Conservation (phyloP, 2,888 invertebrate genomes). For the Leptothorax acervorum region DNA sequence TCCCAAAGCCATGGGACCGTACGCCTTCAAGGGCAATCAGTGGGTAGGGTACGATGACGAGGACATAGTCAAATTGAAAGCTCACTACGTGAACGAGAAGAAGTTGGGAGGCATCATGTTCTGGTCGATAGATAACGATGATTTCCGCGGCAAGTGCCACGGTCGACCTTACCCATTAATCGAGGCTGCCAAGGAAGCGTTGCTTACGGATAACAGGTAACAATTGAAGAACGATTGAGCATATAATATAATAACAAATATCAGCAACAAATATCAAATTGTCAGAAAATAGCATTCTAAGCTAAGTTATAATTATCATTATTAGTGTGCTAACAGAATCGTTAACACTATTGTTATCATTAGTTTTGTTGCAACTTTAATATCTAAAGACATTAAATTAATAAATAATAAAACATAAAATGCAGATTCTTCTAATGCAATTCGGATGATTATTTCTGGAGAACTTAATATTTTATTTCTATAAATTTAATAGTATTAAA, state of each 20-base stretch:
- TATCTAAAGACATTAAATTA: neutral
- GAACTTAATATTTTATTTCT: neutral
- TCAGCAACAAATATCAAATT: neutral
- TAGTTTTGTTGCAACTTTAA: neutral
- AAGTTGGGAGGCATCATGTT: constrained; percentile 96
- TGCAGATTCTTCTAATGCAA: neutral
- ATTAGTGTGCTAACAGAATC: neutral
- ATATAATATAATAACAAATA: neutral
- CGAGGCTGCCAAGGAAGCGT: constrained; percentile 95
- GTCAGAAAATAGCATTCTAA: neutral
- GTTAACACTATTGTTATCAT: neutral
- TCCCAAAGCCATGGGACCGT: constrained; percentile 94
- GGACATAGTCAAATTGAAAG: constrained; percentile 93
- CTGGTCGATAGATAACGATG: constrained; percentile 98
- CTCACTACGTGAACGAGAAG: constrained; percentile 94
- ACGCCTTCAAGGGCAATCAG: constrained; percentile 94
- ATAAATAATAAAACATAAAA: neutral
- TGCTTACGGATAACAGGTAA: constrained; percentile 90
- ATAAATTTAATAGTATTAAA: neutral
- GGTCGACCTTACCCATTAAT: constrained; percentile 95
- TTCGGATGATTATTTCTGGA: neutral
- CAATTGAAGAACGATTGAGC: constrained; percentile 22
- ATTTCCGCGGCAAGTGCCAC: constrained; percentile 96
- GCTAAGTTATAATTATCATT: neutral
- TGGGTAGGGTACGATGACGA: constrained; percentile 98